Evolutionary conservation across 2,797 vertebrate species (phyloP).

Genomic region (Graptemys geographica): DNA sequence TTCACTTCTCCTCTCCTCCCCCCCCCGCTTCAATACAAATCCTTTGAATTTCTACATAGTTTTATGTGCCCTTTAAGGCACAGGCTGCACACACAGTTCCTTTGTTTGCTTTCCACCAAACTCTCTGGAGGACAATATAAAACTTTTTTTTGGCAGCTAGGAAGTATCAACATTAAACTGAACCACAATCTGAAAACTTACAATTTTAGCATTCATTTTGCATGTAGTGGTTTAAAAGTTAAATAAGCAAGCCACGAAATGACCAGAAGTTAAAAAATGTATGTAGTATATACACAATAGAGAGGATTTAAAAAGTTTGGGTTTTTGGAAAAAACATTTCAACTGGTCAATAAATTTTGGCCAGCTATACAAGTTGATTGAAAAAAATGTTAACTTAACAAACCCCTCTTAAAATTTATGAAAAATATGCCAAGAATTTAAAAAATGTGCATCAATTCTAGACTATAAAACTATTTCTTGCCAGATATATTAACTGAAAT

Average conservation of each 20-base stretch:
- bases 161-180: not conserved
- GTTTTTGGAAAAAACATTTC: not conserved
- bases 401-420: not conserved
- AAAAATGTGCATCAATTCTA: not conserved
- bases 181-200: not conserved
- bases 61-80: not conserved
- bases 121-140: not conserved
- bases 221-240: not conserved
- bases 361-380: not conserved
- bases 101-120: not conserved
- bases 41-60: not conserved
- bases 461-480: not conserved
- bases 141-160: not conserved
- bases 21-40: not conserved
- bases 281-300: not conserved
- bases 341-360: not conserved
- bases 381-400: not conserved
- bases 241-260: not conserved
- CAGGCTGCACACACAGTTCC: fast-evolving
- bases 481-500: not conserved
- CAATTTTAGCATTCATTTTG: not conserved
- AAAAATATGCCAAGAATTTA: not conserved
- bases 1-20: not conserved
- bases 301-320: not conserved
- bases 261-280: not conserved